These are phyloP conservation scores for Mythimna vitellina DNA, from an alignment of 2,888 invertebrate genomes.

Conservation along the genomic window DNA sequence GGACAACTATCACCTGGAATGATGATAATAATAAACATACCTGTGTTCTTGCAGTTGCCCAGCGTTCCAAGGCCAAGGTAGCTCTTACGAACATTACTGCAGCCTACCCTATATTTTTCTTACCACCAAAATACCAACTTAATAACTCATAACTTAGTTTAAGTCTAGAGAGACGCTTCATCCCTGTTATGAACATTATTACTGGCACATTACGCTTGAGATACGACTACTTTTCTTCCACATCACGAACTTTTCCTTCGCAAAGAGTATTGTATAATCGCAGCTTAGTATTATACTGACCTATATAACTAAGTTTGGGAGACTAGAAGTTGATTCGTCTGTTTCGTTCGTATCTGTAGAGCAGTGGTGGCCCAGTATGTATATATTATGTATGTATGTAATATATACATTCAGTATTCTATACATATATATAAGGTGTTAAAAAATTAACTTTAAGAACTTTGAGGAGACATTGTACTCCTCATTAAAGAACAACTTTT, in stretches of 20 bases:
- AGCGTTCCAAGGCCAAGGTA: no score
- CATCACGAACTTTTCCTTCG: conserved; percentile 13
- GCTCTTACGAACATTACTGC: no score
- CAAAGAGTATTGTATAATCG: conserved; percentile 25
- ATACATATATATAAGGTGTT: no score
- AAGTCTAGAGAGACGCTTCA: not conserved
- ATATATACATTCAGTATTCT: no score
- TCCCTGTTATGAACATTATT: conserved; percentile 19
- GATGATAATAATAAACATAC: no score
- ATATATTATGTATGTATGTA: no score
- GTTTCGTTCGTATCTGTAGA: not conserved
- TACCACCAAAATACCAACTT: not conserved
- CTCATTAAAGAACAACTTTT: no score
- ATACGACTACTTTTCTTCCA: conserved; percentile 3
- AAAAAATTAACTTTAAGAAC: no score
- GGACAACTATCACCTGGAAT: no score
- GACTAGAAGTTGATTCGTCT: conserved; percentile 18
- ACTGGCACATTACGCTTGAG: not conserved
- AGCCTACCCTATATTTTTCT: not conserved
- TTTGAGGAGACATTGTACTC: no score
- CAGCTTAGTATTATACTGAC: conserved; percentile 10
- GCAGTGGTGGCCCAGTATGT: no score
- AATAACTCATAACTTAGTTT: not conserved
- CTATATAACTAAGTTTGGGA: conserved; percentile 11
- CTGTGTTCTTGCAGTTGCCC: no score